These are phyloP conservation scores for Andrena dorsata DNA, from an alignment of 2,888 invertebrate species.

Conservation along the genomic window DNA sequence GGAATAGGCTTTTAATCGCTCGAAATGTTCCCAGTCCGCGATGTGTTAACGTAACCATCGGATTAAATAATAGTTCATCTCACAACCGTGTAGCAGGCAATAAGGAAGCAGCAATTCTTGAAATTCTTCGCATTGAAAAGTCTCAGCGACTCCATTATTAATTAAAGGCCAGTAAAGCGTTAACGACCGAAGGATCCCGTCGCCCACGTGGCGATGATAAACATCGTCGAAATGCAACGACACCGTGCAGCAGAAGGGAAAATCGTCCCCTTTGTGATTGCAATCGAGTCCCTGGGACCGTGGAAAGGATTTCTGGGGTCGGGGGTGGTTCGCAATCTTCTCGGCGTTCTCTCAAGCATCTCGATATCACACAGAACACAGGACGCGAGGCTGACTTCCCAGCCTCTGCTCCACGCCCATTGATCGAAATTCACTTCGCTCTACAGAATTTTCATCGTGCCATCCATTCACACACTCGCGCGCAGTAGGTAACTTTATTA, in stretches of 20 bases:
- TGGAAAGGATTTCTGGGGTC: slow-evolving; percentile 25
- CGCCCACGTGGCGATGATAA: neutral
- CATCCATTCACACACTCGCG: neutral
- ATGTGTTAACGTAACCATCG: neutral
- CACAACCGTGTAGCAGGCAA: neutral
- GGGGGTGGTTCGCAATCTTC: slow-evolving; percentile 12
- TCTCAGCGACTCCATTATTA: neutral
- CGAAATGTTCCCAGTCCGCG: no score
- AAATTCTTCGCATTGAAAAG: neutral
- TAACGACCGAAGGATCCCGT: neutral
- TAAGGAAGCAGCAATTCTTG: neutral
- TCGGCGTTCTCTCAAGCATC: slow-evolving; percentile 6
- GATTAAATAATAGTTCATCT: neutral
- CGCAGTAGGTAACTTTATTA: slow-evolving; percentile 19
- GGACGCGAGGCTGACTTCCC: neutral
- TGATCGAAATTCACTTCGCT: neutral
- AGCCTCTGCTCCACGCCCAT: neutral
- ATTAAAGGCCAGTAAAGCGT: neutral
- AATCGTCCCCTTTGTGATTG: slow-evolving; percentile 4
- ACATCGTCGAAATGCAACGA: slow-evolving; percentile 4
- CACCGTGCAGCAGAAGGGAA: neutral
- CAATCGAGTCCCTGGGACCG: slow-evolving; percentile 24
- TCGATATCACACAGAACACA: neutral
- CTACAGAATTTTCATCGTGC: no score
- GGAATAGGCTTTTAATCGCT: no score